Conservation (phyloP, 92 coral and sea anemone species). For the Porites lobata region DNA sequence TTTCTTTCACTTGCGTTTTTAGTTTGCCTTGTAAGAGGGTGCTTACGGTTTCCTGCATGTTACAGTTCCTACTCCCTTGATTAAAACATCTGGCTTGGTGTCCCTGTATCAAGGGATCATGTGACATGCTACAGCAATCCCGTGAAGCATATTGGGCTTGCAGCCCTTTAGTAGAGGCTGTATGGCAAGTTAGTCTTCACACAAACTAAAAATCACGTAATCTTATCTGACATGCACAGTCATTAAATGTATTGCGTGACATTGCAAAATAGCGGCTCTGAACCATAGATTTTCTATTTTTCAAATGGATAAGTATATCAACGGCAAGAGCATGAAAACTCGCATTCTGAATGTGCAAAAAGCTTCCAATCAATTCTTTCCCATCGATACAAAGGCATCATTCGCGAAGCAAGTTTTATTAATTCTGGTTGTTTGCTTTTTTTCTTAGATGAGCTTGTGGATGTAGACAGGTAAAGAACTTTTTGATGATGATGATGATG, state of each 20-base stretch:
- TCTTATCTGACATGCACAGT: neutral
- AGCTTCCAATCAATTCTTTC: neutral
- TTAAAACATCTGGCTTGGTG: neutral
- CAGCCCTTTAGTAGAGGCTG: constrained; percentile 65
- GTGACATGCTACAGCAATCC: constrained; percentile 80
- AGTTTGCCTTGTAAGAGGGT: neutral
- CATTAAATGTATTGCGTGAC: neutral
- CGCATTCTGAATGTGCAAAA: too few relatives aligned
- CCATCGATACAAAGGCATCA: neutral
- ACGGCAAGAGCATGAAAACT: too few relatives aligned
- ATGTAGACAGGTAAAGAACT: constrained; percentile 81
- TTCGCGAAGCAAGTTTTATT: neutral
- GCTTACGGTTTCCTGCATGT: neutral
- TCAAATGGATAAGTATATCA: too few relatives aligned
- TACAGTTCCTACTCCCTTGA: constrained; percentile 8
- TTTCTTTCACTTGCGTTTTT: neutral
- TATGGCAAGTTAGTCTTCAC: constrained; percentile 80
- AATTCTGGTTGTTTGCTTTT: neutral
- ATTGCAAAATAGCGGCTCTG: neutral
- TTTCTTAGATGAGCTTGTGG: constrained; percentile 58
- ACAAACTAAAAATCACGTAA: constrained; percentile 20
- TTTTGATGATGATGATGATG: too few relatives aligned
- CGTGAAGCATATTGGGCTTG: constrained; percentile 84
- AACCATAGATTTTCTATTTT: too few relatives aligned
- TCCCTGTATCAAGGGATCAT: constrained; percentile 45